These are phyloP conservation scores for Heliangelus exortis DNA, from an alignment of 2,797 vertebrate species.

Conservation along the genomic window DNA sequence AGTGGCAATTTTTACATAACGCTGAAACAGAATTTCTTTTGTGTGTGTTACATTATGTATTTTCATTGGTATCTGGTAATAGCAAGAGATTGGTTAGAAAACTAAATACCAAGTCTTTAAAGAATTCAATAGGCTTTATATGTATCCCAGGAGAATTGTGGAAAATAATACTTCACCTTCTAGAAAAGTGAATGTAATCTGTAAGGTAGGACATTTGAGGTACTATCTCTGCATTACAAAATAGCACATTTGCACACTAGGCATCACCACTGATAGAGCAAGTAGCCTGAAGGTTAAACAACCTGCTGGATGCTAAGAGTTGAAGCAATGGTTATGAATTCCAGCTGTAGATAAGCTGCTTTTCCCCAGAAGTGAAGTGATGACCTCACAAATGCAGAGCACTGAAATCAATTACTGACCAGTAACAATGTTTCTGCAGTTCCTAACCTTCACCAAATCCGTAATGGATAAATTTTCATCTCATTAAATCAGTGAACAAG, in stretches of 20 bases:
- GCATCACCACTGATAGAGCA: slow-evolving; percentile 7
- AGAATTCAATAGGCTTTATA: neutral
- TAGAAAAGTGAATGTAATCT: slow-evolving; percentile 53
- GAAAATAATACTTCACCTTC: slow-evolving; percentile 62
- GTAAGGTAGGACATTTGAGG: slow-evolving; percentile 37
- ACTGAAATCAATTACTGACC: slow-evolving; percentile 23
- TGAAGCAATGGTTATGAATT: slow-evolving; percentile 20
- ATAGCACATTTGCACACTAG: slow-evolving; percentile 59
- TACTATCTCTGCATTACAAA: slow-evolving; percentile 60
- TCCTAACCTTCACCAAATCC: neutral
- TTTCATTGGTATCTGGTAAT: slow-evolving; percentile 26
- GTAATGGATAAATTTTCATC: neutral
- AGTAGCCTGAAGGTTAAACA: slow-evolving; percentile 71
- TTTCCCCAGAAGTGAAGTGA: neutral
- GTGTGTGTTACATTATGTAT: neutral
- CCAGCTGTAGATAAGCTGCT: neutral
- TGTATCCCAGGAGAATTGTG: neutral
- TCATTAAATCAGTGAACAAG: neutral
- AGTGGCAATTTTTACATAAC: neutral
- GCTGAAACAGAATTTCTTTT: slow-evolving; percentile 27
- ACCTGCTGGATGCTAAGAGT: neutral
- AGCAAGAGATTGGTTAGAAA: slow-evolving; percentile 24
- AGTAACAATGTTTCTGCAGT: neutral
- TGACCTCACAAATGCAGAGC: slow-evolving; percentile 17
- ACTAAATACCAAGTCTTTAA: neutral